Conservation (phyloP, 2,888 invertebrate genomes). For the Abrostola tripartita region DNA sequence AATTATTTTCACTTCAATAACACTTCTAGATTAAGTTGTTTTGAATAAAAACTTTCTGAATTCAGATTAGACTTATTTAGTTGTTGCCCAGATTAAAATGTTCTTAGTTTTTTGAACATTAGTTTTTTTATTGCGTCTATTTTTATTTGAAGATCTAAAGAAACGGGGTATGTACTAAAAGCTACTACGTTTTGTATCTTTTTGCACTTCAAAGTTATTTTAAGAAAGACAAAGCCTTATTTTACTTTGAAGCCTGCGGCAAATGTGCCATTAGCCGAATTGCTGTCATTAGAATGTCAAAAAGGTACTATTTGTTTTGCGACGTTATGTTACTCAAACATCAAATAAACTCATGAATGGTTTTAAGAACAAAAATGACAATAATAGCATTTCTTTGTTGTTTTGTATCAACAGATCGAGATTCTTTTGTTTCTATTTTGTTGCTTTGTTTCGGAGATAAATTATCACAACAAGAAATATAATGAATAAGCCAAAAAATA, state of each 20-base stretch:
- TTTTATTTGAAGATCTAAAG: conserved; percentile 3
- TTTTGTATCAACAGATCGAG: conserved; percentile 2
- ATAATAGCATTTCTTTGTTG: not conserved
- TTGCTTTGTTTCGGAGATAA: not conserved
- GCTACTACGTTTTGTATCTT: not conserved
- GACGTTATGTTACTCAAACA: not conserved
- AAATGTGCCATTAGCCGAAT: conserved; percentile 9
- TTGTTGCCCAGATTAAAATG: not conserved
- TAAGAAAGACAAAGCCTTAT: not conserved
- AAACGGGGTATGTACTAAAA: not conserved
- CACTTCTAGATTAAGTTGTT: not conserved
- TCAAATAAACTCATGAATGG: not conserved
- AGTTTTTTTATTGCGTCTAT: conserved; percentile 1
- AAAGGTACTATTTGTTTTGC: conserved; percentile 8
- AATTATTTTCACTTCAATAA: not conserved
- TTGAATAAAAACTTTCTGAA: not conserved
- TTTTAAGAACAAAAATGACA: not conserved
- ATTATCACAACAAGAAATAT: not conserved
- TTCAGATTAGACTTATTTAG: too few relatives aligned
- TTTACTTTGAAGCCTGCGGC: not conserved
- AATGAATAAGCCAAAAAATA: too few relatives aligned
- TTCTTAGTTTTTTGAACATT: conserved; percentile 1
- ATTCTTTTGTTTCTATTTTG: not conserved
- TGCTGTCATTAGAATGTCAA: conserved; percentile 5
- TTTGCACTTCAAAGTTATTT: not conserved